Evolutionary conservation across 1,140 invertebrate species (phyloP).

Genomic region (Caerostris darwini): DNA sequence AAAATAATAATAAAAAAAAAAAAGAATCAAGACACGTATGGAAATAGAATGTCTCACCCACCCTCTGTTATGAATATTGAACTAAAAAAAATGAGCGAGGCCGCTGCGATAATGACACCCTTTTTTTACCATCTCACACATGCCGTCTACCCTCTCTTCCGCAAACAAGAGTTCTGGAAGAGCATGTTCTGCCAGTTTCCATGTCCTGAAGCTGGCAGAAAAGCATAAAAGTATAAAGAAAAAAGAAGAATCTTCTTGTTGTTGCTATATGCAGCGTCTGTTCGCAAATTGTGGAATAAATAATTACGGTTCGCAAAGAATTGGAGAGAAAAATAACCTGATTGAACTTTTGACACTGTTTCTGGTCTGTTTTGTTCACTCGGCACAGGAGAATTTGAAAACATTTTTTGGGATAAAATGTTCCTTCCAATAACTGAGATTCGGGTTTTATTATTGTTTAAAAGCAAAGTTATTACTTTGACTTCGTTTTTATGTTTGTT

Average conservation of each 20-base stretch:
- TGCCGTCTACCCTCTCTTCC: background rate
- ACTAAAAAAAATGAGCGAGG: background rate
- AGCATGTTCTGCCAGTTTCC: slow-evolving; percentile 3
- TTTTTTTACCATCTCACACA: background rate
- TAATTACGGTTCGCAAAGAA: background rate
- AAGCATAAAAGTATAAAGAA: background rate
- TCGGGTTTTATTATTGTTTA: too few species aligned
- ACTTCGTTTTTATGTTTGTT: too few species aligned
- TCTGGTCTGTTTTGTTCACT: background rate
- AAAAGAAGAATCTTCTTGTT: background rate
- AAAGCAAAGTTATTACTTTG: too few species aligned
- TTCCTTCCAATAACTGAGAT: background rate
- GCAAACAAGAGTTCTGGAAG: background rate
- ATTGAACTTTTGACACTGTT: slow-evolving; percentile 33
- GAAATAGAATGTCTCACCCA: background rate
- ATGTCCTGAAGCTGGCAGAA: background rate
- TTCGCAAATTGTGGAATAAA: background rate
- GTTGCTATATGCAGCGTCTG: background rate
- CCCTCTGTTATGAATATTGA: background rate
- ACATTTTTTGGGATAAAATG: background rate
- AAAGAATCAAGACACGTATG: background rate
- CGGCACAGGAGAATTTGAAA: background rate
- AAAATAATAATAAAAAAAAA: background rate
- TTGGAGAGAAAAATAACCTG: background rate
- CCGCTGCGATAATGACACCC: background rate